Evolutionary conservation across 37 sponge, comb jelly and placozoan genomes (phyloP).

Genomic region (Eunapius fragilis): DNA sequence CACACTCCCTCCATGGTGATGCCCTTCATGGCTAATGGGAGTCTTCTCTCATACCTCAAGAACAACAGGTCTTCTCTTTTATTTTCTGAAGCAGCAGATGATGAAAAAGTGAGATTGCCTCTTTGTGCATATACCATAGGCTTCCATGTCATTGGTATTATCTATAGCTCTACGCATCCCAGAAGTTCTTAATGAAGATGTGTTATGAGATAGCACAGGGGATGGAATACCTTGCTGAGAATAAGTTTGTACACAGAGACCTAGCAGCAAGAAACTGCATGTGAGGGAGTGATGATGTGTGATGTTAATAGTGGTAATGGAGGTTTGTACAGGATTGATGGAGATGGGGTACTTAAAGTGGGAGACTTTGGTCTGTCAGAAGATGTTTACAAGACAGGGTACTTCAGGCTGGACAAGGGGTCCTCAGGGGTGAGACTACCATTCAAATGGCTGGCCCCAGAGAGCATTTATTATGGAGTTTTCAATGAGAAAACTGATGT

Average conservation of each 20-base stretch:
- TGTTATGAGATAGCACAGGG: too few species aligned
- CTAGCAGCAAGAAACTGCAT: too few species aligned
- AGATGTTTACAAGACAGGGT: neutral
- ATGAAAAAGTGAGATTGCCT: too few species aligned
- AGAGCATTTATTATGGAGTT: neutral
- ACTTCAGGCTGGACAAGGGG: neutral
- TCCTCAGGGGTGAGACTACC: neutral
- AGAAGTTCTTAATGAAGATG: too few species aligned
- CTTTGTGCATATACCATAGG: too few species aligned
- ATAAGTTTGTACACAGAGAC: too few species aligned
- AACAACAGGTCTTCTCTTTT: slow-evolving; percentile 17
- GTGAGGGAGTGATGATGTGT: too few species aligned
- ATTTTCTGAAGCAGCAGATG: neutral
- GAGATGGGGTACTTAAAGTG: neutral
- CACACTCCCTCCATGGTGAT: slow-evolving; percentile 17
- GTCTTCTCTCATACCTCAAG: slow-evolving; percentile 38
- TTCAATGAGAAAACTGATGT: neutral
- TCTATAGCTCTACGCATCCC: too few species aligned
- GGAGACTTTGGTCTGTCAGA: slow-evolving; percentile 4
- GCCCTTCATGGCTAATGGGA: slow-evolving; percentile 59
- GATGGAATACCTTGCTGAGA: too few species aligned
- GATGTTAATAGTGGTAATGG: too few species aligned
- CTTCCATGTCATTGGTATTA: too few species aligned
- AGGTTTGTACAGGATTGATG: neutral
- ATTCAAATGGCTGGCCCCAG: slow-evolving; percentile 3